Base-by-base conservation (phyloP, 2,113 vertebrate genomes). In the Epinephelus moara region DNA sequence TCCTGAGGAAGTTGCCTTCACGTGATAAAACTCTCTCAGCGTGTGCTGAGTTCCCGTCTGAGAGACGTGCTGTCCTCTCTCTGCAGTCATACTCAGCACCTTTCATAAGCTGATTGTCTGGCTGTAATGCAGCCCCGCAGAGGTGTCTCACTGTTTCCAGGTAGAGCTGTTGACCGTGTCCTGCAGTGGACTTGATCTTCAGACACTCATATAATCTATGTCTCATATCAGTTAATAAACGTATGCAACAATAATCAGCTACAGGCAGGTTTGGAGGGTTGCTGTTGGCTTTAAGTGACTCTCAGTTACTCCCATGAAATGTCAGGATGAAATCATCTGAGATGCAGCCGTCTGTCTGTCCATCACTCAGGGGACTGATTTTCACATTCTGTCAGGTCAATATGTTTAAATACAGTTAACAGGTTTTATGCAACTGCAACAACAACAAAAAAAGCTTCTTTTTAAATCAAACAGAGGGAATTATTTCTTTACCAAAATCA, bases 61-160 rank as follows among this genome's bases (percentile, higher is more conserved):
- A 75, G 64, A 60, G 71, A 19, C 30, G 18, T 25, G n/a, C n/a
- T 66, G 67, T 75, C 67, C 59, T 59, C 30, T 53, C 30, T 53
- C 59, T 33, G 27, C 27, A 33, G 70, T 40, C 84, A 57, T 40
- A 73, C 73, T 78, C 75, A 73, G 72, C 81, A 82, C 8, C 60
- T 84, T 83, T 33, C 18, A 37, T 91, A 93, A 93, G 90, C 87
- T 91, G 89, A 86, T 89, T 89, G 86, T 80, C 68, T 84, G 37
- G 3, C 6, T 66, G 61, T 81, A 61, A 71, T 42, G 55, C 81
- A 64, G 61, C 52, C 49, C 77, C 74, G 11, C 53, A 23, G 47
- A 6, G 70, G 18, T 1, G 62, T 61, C 63, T 77, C 67, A 66
- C 37, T 68, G 57, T 75, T 89, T 81, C 78, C 79, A 70, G 23